Conservation (phyloP, 2,113 vertebrate species). For the Erinaceus europaeus region DNA sequence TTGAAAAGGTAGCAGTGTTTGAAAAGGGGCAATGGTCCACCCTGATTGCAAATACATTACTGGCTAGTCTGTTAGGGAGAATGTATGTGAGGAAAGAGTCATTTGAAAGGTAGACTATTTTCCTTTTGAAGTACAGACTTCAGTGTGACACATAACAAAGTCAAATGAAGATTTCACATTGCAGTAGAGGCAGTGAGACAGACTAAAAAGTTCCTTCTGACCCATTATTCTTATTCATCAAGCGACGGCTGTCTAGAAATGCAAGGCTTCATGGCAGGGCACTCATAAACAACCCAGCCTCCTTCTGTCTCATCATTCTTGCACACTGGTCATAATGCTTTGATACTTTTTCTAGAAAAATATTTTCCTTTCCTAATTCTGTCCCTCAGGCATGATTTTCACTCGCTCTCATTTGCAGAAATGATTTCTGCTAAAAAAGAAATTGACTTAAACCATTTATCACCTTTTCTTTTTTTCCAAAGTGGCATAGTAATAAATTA, state of each 20-base stretch:
- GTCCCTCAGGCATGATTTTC: constrained; percentile 72
- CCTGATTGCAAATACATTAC: no score
- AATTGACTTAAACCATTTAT: constrained; percentile 82
- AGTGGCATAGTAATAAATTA: constrained; percentile 78
- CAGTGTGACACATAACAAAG: constrained; percentile 1
- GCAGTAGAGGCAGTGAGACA: neutral
- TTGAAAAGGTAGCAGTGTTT: accelerated
- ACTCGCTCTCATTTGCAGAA: constrained; percentile 62
- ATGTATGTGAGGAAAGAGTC: neutral
- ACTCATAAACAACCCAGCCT: constrained; percentile 9
- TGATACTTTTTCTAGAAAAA: constrained; percentile 67
- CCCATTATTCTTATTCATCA: neutral
- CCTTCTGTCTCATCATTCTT: constrained; percentile 26
- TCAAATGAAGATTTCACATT: constrained; percentile 26
- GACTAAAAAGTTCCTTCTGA: neutral
- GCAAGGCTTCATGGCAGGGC: neutral
- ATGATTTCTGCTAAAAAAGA: constrained; percentile 56
- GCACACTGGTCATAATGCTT: neutral
- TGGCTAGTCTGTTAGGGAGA: neutral
- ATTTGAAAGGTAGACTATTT: neutral
- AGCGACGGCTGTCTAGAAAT: neutral
- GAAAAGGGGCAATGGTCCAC: neutral
- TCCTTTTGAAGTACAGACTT: constrained; percentile 21
- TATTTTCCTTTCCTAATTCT: constrained; percentile 76
- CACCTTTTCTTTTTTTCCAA: constrained; percentile 68